Evolutionary conservation across 2,888 invertebrate genomes (phyloP), one percentile per base, ranked within the genome.

Genomic region (Heterodera filipjevi): DNA sequence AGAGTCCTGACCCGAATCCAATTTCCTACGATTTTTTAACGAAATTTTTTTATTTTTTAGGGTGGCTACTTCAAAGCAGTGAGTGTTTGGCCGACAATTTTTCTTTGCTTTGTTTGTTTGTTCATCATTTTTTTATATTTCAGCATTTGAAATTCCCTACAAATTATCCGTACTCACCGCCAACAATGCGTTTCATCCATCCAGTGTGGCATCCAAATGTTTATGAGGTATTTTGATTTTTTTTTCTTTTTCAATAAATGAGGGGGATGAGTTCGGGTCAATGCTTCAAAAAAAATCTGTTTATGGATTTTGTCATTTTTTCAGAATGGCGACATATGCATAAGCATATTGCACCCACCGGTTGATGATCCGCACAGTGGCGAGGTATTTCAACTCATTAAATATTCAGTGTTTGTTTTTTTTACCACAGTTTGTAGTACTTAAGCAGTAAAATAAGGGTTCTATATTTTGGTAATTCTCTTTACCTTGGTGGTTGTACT

Each of bases 141-240:
- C 27, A 75, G 75, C 93, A 94, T 91, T 95, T 99, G 94, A 96
- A 96, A 91, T 99, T 99, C 91, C 99, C 99, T 79, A 92, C 93
- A 87, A 98, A 99, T 91, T 99, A 99, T 91, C 99, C 99, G 78
- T 99, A 99, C 91, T 96, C 96, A 86, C 99, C 99, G 84, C 99
- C 99, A 84, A 93, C 95, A 87, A 94, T 99, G 91, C 93, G 96
- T 89, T 99, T 99, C 92, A 92, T 96, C 90, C 95, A 96, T 85
- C 98, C 98, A 93, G 96, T 99, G 87, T 99, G 98, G 97, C 99
- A 99, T 92, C 99, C 99, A 85, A 99, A 99, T 92, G 98, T 99
- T 33, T 99, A 99, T 92, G 98, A 87, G 82, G 87, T 86, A 53
- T 66, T 66, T 39, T n/a, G 6, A 0, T 16, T 16, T 49, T 49